phyloP scores from a whole-genome alignment of 2,797 vertebrate species.

The Toxotes lorentzi region DNA sequence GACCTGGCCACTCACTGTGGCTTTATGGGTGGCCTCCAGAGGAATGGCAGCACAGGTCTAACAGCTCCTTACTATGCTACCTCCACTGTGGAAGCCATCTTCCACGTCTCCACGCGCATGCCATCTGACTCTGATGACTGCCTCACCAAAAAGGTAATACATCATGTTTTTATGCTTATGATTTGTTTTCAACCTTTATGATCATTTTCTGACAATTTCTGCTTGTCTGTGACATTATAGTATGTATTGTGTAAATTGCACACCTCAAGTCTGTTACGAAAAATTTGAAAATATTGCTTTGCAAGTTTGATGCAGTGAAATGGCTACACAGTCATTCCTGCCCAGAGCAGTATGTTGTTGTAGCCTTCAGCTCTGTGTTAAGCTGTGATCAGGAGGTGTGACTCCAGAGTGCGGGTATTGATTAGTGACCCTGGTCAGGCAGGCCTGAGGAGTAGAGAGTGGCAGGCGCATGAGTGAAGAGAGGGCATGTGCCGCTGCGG shows the following conservation, averaged over 20 bases:
- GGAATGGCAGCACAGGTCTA: conserved; percentile 97
- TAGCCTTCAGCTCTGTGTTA: conserved; percentile 77
- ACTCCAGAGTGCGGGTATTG: conserved; percentile 79
- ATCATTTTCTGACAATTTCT: neutral
- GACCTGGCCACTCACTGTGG: conserved; percentile 96
- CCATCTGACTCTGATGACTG: conserved; percentile 94
- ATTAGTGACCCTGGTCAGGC: conserved; percentile 78
- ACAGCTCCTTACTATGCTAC: conserved; percentile 98
- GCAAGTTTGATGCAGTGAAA: conserved; percentile 66
- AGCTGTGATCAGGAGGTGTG: conserved; percentile 80
- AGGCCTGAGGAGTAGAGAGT: conserved; percentile 80
- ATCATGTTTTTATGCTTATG: neutral
- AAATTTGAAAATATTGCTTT: conserved; percentile 18
- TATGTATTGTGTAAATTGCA: neutral
- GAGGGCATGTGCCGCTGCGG: conserved; percentile 85
- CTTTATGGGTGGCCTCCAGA: conserved; percentile 98
- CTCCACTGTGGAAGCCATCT: conserved; percentile 98
- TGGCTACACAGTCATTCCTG: conserved; percentile 73
- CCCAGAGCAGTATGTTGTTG: conserved; percentile 67
- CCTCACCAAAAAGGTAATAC: conserved; percentile 95
- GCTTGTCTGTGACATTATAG: neutral
- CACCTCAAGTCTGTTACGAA: neutral
- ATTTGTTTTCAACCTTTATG: neutral
- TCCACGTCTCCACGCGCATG: conserved; percentile 98
- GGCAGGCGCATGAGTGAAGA: conserved; percentile 75